phyloP scores from a whole-genome alignment of 2,888 invertebrate species.

The Agrotis segetum region DNA sequence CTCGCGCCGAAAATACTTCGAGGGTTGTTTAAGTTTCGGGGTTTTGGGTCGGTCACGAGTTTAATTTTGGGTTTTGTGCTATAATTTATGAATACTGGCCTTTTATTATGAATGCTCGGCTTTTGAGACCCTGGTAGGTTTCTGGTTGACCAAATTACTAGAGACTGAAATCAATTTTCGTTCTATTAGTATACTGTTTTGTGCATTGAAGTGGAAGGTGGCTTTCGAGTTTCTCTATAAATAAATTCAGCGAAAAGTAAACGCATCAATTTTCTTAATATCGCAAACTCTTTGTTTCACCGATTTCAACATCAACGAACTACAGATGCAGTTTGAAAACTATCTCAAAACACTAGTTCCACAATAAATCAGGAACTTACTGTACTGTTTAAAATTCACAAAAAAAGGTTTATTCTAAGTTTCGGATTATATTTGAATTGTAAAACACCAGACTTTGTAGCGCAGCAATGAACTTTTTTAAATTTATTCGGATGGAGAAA shows the following conservation, averaged over 20 bases:
- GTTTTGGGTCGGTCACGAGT: background rate
- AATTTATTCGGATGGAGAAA: conserved; percentile 52
- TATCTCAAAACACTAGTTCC: conserved; percentile 22
- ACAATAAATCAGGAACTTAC: conserved; percentile 43
- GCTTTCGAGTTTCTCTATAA: conserved; percentile 5
- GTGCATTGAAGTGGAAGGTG: too few relatives aligned
- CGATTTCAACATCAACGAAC: conserved; percentile 23
- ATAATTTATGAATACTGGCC: background rate
- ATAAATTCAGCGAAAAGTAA: background rate
- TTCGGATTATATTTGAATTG: conserved; percentile 67
- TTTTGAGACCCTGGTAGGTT: too few relatives aligned
- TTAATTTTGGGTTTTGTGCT: background rate
- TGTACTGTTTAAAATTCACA: conserved; percentile 45
- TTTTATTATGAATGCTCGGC: too few relatives aligned
- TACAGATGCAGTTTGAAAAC: conserved; percentile 41
- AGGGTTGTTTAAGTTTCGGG: conserved; percentile 11
- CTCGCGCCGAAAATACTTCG: conserved; percentile 22
- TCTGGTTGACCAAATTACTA: too few relatives aligned
- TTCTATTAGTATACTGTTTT: background rate
- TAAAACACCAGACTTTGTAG: conserved; percentile 53
- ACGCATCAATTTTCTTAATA: conserved; percentile 26
- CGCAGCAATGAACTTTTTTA: conserved; percentile 53
- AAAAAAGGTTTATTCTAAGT: conserved; percentile 61
- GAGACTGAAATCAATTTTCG: too few relatives aligned
- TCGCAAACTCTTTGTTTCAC: background rate